phyloP scores from a whole-genome alignment of 2,888 invertebrate species.

The Stomorhina lunata region DNA sequence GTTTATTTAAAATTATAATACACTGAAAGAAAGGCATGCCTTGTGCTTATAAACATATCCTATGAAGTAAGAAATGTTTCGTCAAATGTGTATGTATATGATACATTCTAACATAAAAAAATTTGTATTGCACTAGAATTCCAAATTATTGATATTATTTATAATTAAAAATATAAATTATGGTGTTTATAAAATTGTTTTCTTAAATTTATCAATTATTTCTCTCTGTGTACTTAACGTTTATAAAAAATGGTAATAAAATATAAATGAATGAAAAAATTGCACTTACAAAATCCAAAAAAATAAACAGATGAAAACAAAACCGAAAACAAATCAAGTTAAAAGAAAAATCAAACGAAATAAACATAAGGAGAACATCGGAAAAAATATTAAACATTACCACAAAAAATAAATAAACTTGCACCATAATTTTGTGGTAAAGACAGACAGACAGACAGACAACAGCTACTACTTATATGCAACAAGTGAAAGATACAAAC shows the following conservation, averaged over 20 bases:
- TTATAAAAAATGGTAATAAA: slow-evolving; percentile 4
- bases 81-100: too few relatives aligned
- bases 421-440: slow-evolving; percentile 38
- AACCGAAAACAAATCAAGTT: slow-evolving; percentile 3
- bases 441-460: too few relatives aligned
- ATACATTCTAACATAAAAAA: too few relatives aligned
- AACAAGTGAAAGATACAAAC: neutral
- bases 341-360: slow-evolving; percentile 1
- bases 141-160: too few relatives aligned
- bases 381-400: slow-evolving; percentile 30
- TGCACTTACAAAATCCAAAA: slow-evolving; percentile 15
- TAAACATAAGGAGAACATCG: slow-evolving; percentile 29
- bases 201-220: too few relatives aligned
- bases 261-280: neutral
- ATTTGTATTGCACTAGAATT: too few relatives aligned
- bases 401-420: neutral
- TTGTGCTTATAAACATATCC: too few relatives aligned
- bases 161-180: too few relatives aligned
- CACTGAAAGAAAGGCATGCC: neutral
- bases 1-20: neutral
- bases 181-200: too few relatives aligned
- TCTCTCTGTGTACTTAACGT: too few relatives aligned
- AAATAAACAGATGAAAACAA: too few relatives aligned
- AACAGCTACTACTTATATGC: neutral
- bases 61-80: too few relatives aligned